Base-by-base conservation (phyloP, 2,888 invertebrate species). In the Eucera pruinosa region DNA sequence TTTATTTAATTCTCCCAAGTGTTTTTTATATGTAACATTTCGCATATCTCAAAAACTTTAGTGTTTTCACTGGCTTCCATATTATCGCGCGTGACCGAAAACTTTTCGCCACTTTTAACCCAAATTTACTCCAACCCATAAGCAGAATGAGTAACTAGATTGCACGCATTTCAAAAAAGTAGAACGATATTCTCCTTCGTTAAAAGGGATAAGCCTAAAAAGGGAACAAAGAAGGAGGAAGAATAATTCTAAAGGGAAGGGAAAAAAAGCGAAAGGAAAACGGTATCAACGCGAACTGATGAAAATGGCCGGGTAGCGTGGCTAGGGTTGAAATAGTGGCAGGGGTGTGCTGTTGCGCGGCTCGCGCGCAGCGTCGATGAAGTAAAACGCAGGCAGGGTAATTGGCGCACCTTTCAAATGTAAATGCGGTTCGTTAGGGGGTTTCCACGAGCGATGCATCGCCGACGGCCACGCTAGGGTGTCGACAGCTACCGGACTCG, bases 361-460 rank as follows among this genome's bases (percentile, higher is more conserved):
- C 43, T 54, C 64, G 66, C 70, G 67, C 80, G 58, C 80, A 78
- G 76, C 78, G 83, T 70, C 86, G 87, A 86, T 87, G 85, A 85
- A 87, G 88, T 88, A 88, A 90, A 89, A 90, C 82, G 87, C 82
- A 85, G 73, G 79, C 82, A 61, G 67, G 85, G 89, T 90, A 90
- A 90, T 90, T 90, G 90, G 88, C 86, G 82, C 82, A 86, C 89
- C 90, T 90, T 90, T 90, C 90, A 90, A 87, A 90, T 90, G 90
- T 90, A 90, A 90, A 90, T 90, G 89, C 83, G 90, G 89, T 89
- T 90, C 89, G 89, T 90, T 90, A 90, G 88, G 82, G 88, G 86
- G 86, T 84, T 86, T 81, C 84, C 81, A 83, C 80, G 81, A 72
- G 75, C 82, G 78, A 83, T 83, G 85, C 85, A 84, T 80, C 80